phyloP scores from a whole-genome alignment of 2,113 vertebrate species.

The Heteronetta atricapilla region DNA sequence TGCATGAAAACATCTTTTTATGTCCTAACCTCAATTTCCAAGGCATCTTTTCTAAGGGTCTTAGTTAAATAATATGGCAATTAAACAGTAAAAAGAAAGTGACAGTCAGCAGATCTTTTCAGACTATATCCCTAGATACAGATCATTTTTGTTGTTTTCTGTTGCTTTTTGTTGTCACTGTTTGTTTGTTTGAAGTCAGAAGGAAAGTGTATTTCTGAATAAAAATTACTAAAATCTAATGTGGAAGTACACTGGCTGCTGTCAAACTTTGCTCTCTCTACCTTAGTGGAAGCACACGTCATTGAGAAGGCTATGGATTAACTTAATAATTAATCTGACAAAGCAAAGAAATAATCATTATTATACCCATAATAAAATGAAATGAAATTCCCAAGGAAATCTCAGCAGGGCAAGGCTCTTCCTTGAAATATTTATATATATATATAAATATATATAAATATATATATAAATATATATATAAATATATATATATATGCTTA shows the following conservation, averaged over 20 bases:
- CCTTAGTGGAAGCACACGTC: neutral
- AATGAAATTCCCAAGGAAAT: neutral
- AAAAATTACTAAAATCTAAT: neutral
- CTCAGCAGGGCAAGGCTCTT: neutral
- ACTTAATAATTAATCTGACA: neutral
- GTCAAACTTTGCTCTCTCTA: neutral
- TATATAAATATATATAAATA: neutral
- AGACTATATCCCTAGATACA: neutral
- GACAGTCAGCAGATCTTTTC: neutral
- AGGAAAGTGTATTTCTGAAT: neutral
- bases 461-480: neutral
- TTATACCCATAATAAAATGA: neutral
- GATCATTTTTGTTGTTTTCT: neutral
- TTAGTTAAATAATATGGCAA: neutral
- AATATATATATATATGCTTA: neutral
- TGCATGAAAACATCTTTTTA: constrained; percentile 40
- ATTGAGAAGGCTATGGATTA: neutral
- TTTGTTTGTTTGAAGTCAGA: neutral
- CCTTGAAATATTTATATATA: neutral
- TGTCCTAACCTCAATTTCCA: constrained; percentile 18
- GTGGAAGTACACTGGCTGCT: neutral
- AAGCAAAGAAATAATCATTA: neutral
- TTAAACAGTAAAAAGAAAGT: neutral
- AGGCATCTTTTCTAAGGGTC: neutral
- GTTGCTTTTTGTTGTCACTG: neutral